These are phyloP conservation scores for Cheilosia pagana DNA, from an alignment of 2,888 invertebrate genomes.

Conservation along the genomic window DNA sequence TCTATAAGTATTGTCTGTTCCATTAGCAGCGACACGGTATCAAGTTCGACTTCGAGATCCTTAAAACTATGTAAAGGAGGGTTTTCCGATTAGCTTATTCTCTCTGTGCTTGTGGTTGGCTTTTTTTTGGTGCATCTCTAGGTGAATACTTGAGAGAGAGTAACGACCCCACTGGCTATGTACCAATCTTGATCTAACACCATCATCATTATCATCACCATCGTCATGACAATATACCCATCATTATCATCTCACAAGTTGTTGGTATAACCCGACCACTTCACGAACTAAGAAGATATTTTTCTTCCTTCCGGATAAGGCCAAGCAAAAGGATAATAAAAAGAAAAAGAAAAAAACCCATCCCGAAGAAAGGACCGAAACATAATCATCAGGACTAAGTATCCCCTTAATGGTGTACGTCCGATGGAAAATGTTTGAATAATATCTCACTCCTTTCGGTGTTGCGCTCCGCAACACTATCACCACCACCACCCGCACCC, in stretches of 20 bases:
- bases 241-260: slow-evolving; percentile 31
- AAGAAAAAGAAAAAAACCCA: slow-evolving; percentile 1
- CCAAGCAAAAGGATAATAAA: slow-evolving; percentile 23
- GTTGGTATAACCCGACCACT: slow-evolving; percentile 45
- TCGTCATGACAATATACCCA: slow-evolving; percentile 8
- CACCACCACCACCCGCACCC: not conserved
- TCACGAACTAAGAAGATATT: slow-evolving; percentile 32
- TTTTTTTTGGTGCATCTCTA: too few relatives aligned
- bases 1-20: too few relatives aligned
- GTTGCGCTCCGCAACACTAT: slow-evolving; percentile 33
- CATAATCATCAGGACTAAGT: slow-evolving; percentile 62
- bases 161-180: not conserved
- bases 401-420: slow-evolving; percentile 49
- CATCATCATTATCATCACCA: not conserved
- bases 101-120: too few relatives aligned
- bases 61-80: too few relatives aligned
- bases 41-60: too few relatives aligned
- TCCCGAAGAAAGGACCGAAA: slow-evolving; percentile 17
- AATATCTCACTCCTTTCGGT: slow-evolving; percentile 51
- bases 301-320: slow-evolving; percentile 43
- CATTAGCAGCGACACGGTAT: too few relatives aligned
- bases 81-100: too few relatives aligned
- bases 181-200: not conserved
- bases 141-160: too few relatives aligned
- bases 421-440: slow-evolving; percentile 57